phyloP scores from a whole-genome alignment of 1,140 invertebrate species.

The Homarus americanus region DNA sequence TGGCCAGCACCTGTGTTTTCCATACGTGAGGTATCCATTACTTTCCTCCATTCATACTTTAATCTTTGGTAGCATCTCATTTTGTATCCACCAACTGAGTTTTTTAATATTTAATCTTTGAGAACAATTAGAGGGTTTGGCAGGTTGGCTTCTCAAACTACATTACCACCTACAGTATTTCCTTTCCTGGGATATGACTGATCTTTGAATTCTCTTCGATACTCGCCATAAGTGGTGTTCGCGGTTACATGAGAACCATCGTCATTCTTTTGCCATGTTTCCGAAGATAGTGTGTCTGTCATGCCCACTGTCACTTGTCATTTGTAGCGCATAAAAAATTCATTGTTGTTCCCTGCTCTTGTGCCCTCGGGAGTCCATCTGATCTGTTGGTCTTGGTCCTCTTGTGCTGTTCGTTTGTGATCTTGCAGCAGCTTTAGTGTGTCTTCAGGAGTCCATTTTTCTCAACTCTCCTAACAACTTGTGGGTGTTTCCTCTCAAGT shows the following conservation, averaged over 20 bases:
- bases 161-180: neutral
- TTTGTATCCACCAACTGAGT: neutral
- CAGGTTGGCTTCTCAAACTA: neutral
- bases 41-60: neutral
- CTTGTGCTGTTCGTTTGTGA: neutral
- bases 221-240: too few relatives aligned
- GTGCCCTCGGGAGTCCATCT: neutral
- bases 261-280: neutral
- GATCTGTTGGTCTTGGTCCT: neutral
- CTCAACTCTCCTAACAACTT: neutral
- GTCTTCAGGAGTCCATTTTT: neutral
- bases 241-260: neutral
- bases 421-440: neutral
- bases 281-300: neutral
- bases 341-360: neutral
- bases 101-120: neutral
- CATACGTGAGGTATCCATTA: neutral
- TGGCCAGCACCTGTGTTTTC: neutral
- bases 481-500: too few relatives aligned
- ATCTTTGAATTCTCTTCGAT: neutral
- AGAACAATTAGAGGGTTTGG: neutral
- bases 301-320: neutral
- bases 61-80: neutral
- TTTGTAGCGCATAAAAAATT: neutral
- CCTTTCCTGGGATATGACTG: neutral